These are phyloP conservation scores for Chelon auratus DNA, from an alignment of 2,797 vertebrate species.

Conservation along the genomic window DNA sequence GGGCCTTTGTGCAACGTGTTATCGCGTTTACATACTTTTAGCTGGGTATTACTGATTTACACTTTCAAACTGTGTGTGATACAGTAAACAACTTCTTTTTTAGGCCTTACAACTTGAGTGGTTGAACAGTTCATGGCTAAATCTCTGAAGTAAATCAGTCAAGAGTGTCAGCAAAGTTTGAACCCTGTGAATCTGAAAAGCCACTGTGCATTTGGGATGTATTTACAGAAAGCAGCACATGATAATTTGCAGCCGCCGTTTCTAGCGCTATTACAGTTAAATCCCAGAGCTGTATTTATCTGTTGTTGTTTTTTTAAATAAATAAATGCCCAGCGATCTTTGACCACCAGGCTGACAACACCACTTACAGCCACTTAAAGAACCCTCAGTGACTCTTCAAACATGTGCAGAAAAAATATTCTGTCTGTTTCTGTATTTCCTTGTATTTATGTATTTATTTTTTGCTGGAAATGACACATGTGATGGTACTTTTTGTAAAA, in stretches of 20 bases:
- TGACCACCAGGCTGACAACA: background rate
- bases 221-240: too few relatives aligned
- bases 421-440: too few relatives aligned
- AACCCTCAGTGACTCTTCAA: background rate
- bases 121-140: constrained; percentile 13
- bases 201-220: background rate
- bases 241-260: background rate
- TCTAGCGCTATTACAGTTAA: background rate
- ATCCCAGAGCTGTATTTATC: background rate
- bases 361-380: background rate
- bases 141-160: constrained; percentile 7
- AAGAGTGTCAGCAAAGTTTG: background rate
- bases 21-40: constrained; percentile 19
- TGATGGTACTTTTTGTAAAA: too few relatives aligned
- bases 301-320: too few relatives aligned
- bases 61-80: constrained; percentile 8
- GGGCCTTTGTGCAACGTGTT: constrained; percentile 22
- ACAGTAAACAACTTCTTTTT: background rate
- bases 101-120: background rate
- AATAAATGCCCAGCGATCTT: background rate
- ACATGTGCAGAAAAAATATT: background rate
- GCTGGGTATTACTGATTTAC: constrained; percentile 21
- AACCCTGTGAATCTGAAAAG: background rate
- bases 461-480: too few relatives aligned
- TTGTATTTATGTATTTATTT: too few relatives aligned